Evolutionary conservation across 2,113 vertebrate species (phyloP).

Genomic region (Eptesicus fuscus): DNA sequence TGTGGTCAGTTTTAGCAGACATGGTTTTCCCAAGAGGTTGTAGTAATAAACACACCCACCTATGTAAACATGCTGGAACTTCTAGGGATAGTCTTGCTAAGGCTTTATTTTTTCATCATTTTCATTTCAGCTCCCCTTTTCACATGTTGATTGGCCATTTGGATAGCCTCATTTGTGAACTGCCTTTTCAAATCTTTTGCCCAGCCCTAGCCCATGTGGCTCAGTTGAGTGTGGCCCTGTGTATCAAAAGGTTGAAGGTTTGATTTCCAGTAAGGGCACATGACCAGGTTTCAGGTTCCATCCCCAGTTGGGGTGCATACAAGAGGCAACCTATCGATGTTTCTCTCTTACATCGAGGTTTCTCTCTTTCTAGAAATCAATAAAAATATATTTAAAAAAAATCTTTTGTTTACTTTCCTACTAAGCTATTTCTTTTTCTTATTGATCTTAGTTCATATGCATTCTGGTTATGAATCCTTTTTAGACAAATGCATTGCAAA

Average conservation of each 20-base stretch:
- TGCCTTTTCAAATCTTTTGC: not conserved
- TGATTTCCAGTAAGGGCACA: no score
- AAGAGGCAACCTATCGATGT: not conserved
- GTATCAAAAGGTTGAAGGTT: no score
- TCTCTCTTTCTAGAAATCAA: not conserved
- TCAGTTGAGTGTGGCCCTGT: not conserved
- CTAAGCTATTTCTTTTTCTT: not conserved
- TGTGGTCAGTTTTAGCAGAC: accelerated
- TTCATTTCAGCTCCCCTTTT: no score
- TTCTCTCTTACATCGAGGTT: not conserved
- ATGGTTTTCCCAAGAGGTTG: accelerated
- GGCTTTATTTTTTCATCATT: accelerated
- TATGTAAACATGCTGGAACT: accelerated
- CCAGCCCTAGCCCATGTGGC: not conserved
- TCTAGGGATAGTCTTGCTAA: accelerated
- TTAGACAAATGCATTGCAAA: no score
- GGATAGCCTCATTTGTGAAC: accelerated
- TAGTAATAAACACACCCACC: accelerated
- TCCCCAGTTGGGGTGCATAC: not conserved
- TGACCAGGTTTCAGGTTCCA: not conserved
- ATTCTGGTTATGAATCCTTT: not conserved
- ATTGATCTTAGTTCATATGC: not conserved
- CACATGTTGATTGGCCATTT: accelerated
- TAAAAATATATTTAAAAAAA: not conserved
- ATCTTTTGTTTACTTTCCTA: not conserved